phyloP scores from a whole-genome alignment of 2,797 vertebrate species.

The Scyliorhinus canicula region DNA sequence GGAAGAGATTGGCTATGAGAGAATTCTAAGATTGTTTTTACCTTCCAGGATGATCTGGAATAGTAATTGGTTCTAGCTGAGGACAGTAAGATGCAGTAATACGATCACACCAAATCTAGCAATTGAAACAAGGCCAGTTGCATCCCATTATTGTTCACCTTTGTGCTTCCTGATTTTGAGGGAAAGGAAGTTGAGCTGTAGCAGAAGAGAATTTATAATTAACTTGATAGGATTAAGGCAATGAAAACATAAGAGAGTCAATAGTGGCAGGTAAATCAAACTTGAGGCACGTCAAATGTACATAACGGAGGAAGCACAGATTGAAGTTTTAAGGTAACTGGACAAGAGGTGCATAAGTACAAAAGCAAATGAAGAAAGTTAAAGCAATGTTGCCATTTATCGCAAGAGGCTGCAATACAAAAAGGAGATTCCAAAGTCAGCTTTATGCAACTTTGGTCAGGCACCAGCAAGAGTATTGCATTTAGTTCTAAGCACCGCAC shows the following conservation, averaged over 20 bases:
- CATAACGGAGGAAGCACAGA: neutral
- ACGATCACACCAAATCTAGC: neutral
- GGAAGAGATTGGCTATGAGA: neutral
- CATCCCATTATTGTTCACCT: neutral
- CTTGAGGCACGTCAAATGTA: neutral
- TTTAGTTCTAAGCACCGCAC: neutral
- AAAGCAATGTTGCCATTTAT: neutral
- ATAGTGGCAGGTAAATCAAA: neutral
- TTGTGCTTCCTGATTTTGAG: neutral
- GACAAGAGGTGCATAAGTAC: neutral
- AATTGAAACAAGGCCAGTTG: neutral
- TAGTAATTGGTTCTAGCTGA: neutral
- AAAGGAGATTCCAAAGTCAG: neutral
- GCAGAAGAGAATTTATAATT: neutral
- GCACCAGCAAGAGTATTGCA: neutral
- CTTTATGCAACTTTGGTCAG: neutral
- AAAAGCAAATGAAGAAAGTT: neutral
- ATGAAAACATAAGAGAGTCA: neutral
- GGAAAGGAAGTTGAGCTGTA: neutral
- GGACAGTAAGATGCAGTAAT: neutral
- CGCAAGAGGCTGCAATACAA: neutral
- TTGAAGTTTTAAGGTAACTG: neutral
- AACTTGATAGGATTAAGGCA: neutral
- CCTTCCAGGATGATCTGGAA: neutral
- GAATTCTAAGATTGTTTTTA: neutral